A percentile compares a stretch with the other conserved stretches of the same genome.
Evolutionary conservation across 2,888 invertebrate species (phyloP).

Genomic region (Aleiodes alternator): DNA sequence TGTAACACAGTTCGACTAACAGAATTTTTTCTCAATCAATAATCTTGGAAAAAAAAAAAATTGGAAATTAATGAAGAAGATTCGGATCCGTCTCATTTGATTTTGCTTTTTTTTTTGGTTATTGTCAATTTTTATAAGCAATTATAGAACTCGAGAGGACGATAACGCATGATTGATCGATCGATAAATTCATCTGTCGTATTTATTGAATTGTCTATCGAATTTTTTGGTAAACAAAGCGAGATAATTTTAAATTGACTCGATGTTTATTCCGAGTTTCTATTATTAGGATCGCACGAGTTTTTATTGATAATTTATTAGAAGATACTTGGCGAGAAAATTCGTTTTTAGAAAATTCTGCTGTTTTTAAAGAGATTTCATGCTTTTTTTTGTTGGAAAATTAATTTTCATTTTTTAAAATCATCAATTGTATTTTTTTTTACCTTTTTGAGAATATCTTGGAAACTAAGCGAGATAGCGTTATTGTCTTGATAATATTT

Average conservation of each 20-base stretch:
- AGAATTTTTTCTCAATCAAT: not conserved
- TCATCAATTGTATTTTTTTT: too few species aligned
- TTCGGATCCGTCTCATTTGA: not conserved
- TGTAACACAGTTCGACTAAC: conserved; percentile 23
- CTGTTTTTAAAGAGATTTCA: too few species aligned
- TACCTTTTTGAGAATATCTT: too few species aligned
- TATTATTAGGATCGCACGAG: not conserved
- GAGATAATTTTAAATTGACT: conserved; percentile 6
- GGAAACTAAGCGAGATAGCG: too few species aligned
- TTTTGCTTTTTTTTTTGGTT: not conserved
- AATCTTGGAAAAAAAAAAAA: not conserved
- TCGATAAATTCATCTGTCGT: conserved; percentile 1
- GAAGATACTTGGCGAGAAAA: too few species aligned
- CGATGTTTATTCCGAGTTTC: not conserved
- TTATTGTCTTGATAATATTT: too few species aligned
- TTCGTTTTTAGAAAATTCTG: too few species aligned
- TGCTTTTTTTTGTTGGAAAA: too few species aligned
- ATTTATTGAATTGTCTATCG: not conserved
- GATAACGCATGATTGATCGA: not conserved
- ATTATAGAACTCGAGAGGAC: not conserved
- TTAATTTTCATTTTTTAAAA: too few species aligned
- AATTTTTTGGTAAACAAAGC: not conserved
- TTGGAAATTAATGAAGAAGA: not conserved
- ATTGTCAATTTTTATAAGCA: not conserved
- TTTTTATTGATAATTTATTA: too few species aligned